Evolutionary conservation across 64 coral and sea anemone species (phyloP), one percentile per base, ranked within the genome.

Genomic region (Platygyra sinensis): DNA sequence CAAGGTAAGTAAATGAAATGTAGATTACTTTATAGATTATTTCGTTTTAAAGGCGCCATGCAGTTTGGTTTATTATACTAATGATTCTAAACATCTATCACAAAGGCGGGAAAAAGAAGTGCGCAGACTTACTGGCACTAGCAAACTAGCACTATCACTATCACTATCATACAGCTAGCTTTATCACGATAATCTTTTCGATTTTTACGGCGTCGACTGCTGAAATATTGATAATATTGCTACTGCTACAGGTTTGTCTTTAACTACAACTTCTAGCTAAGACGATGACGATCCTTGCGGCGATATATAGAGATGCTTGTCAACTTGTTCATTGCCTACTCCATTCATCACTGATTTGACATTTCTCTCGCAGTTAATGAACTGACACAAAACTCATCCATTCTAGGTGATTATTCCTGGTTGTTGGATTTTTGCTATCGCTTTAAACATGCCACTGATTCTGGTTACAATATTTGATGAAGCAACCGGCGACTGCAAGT

Each of bases 341-440:
- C 54, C 54, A 57, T 57, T 14, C 1, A 57, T 57, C 42, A 46
- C 42, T 46, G 42, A 46, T 57, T n/a, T 57, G 10, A 14, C 15
- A 14, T 57, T 57, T 57, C 54, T 8, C 1, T 30, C 71, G 27
- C 10, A 57, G 15, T 57, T 2, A 57, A 57, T 57, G 1, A 57
- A 57, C 54, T 57, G 54, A 57, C 10, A 57, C 54, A 57, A 57
- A 57, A 15, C 54, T 12, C 11, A 1, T 57, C 15, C 14, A 69
- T 63, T 63, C 39, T 55, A 76, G 55, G 15, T 88, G 10, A 39
- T 88, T 32, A 76, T n/a, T n/a, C 10, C 30, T 62, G 20, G 73
- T 14, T 59, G 46, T 77, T 74, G 72, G 67, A 60, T 74, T 5
- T 77, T 76, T 88, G 86, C 22, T 62, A 2, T 77, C 54, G 50